These are phyloP conservation scores for Megaceryle alcyon DNA, from an alignment of 2,797 vertebrate species.

Conservation along the genomic window DNA sequence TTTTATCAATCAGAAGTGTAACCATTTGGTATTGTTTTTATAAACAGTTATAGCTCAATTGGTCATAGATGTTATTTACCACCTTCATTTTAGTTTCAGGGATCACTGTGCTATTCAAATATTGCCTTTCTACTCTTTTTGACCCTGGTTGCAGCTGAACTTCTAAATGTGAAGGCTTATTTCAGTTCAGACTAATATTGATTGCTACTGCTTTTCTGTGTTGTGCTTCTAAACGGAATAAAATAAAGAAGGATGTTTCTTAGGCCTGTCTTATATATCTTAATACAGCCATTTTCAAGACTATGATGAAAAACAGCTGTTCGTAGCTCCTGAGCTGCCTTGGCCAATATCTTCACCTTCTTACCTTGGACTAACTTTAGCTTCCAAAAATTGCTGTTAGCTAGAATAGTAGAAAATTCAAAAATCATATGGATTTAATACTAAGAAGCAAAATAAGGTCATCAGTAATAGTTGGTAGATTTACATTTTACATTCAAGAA, in stretches of 20 bases:
- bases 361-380: not conserved
- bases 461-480: not conserved
- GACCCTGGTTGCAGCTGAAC: not conserved
- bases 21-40: not conserved
- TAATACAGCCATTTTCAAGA: not conserved
- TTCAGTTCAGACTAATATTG: rapidly evolving
- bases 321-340: not conserved
- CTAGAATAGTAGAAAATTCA: not conserved
- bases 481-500: not conserved
- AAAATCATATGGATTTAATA: not conserved
- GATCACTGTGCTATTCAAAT: not conserved
- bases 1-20: not conserved
- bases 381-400: not conserved
- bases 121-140: not conserved
- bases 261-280: not conserved
- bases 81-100: not conserved
- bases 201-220: not conserved
- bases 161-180: not conserved
- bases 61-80: not conserved
- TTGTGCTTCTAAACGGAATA: not conserved
- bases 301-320: not conserved
- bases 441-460: not conserved
- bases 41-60: not conserved
- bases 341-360: not conserved
- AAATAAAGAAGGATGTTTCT: not conserved